These are phyloP conservation scores for Eupelmus urozonus DNA, from an alignment of 2,888 invertebrate species.

Conservation along the genomic window DNA sequence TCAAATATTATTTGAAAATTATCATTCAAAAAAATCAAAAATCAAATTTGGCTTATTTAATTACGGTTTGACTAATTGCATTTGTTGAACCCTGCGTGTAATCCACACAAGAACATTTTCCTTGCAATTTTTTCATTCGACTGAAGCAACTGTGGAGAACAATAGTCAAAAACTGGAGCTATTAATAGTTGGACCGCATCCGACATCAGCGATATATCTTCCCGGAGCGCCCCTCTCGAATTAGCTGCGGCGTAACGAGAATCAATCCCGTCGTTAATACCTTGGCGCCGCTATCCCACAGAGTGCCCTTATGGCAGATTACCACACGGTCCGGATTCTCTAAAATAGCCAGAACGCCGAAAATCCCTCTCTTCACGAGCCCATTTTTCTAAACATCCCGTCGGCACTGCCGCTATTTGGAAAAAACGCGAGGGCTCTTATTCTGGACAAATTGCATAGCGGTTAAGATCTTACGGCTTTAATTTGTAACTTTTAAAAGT, in stretches of 20 bases:
- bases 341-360: neutral
- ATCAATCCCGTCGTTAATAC: conserved; percentile 29
- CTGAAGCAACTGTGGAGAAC: too few relatives aligned
- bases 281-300: neutral
- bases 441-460: too few relatives aligned
- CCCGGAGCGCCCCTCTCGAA: neutral
- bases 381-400: neutral
- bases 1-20: too few relatives aligned
- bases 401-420: neutral
- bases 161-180: too few relatives aligned
- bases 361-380: neutral
- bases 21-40: too few relatives aligned
- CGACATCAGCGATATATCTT: neutral
- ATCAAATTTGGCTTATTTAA: too few relatives aligned
- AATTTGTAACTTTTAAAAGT: neutral
- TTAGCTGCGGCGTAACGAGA: conserved; percentile 27
- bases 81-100: too few relatives aligned
- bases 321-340: neutral
- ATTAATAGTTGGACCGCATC: too few relatives aligned
- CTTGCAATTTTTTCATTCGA: too few relatives aligned
- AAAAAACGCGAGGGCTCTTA: neutral
- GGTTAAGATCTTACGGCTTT: too few relatives aligned
- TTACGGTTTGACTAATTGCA: too few relatives aligned
- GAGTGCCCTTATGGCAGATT: conserved; percentile 3
- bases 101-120: too few relatives aligned